Base-by-base conservation (phyloP, 2,113 vertebrate species). In the Zeus faber region DNA sequence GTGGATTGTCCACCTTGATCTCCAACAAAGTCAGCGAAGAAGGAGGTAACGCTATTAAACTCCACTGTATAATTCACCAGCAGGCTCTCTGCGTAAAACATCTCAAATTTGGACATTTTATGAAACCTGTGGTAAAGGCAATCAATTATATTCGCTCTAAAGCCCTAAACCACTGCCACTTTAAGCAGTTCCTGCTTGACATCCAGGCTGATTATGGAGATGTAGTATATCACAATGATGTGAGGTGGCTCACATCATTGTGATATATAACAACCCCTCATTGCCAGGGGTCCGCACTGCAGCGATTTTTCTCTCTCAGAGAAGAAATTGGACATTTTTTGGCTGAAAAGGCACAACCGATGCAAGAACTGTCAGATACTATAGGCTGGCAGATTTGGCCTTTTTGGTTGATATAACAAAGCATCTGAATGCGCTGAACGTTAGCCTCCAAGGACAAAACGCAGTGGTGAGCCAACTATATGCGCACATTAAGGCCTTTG, bases 211-310 rank as follows among this genome's bases (percentile, higher is more conserved):
- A 80, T 54, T 61, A 74, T 0, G 17, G 69, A 43, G 49, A 74
- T 41, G 18, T 62, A 13, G 6, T 66, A 1, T 70, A 64, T 51
- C 48, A 61, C 68, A 60, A 10, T 0, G 49, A 76, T 1, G 29
- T 68, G 6, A 62, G 54, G 22, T 74, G 67, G 77, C 64, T 77
- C 49, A n/a, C n/a, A n/a, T n/a, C n/a, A n/a, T n/a, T n/a, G n/a
- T n/a, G n/a, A n/a, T n/a, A n/a, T n/a, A n/a, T n/a, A n/a, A n/a
- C n/a, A n/a, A n/a, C n/a, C n/a, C n/a, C n/a, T n/a, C n/a, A n/a
- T n/a, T n/a, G n/a, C n/a, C n/a, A 31, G 37, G 57, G 69, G 16
- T 67, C 62, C 33, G 72, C 72, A 40, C 48, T 67, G 55, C 48
- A 59, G 51, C 54, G 27, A 1, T 63, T 66, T 2, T 74, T 14